These are phyloP conservation scores for Sapayoa aenigma DNA, from an alignment of 2,113 vertebrate genomes.

Conservation along the genomic window DNA sequence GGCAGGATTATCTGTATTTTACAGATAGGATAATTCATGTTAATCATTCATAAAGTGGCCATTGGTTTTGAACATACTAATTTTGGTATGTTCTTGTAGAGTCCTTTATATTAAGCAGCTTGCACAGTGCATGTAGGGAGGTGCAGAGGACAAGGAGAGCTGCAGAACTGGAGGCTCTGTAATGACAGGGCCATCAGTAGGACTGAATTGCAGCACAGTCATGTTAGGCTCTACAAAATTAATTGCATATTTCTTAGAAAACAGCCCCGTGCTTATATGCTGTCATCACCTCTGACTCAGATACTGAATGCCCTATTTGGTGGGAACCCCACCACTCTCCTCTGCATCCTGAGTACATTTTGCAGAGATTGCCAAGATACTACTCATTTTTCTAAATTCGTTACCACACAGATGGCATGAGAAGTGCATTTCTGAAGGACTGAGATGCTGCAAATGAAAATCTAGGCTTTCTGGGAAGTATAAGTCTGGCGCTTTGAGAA, in stretches of 20 bases:
- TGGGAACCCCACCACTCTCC: neutral
- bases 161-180: neutral
- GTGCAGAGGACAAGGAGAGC: neutral
- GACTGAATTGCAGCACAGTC: neutral
- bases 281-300: constrained; percentile 17
- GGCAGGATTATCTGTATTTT: neutral
- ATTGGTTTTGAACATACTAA: neutral
- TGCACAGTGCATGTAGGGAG: neutral
- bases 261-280: neutral
- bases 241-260: constrained; percentile 2
- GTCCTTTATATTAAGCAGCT: neutral
- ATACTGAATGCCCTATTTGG: neutral
- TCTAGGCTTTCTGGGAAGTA: neutral
- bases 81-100: neutral
- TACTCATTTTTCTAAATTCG: constrained; percentile 46
- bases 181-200: neutral
- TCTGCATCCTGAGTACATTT: neutral
- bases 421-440: constrained; percentile 17
- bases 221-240: neutral
- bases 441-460: neutral
- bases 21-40: neutral
- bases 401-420: constrained; percentile 22
- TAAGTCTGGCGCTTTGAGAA: constrained; percentile 13
- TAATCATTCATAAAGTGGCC: neutral
- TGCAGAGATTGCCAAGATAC: constrained; percentile 1